These are phyloP conservation scores for Laspeyria flexula DNA, from an alignment of 2,888 invertebrate genomes.

Conservation along the genomic window DNA sequence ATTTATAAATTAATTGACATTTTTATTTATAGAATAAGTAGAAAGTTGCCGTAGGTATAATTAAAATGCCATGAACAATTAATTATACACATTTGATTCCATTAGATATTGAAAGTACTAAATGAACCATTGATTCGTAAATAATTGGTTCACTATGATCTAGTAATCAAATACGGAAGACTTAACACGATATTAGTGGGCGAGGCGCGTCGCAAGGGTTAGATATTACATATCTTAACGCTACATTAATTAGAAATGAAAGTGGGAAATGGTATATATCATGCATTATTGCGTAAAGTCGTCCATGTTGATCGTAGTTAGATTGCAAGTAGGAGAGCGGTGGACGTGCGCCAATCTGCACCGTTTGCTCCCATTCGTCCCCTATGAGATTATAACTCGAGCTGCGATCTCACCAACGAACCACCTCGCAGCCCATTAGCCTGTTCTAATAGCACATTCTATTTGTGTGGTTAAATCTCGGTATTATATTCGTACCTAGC, in stretches of 20 bases:
- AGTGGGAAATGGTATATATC: constrained; percentile 32
- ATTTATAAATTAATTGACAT: too few species aligned
- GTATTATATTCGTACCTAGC: too few species aligned
- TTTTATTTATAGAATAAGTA: too few species aligned
- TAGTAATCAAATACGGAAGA: constrained; percentile 22
- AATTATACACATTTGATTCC: too few species aligned
- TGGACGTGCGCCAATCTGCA: constrained; percentile 43
- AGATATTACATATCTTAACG: constrained; percentile 49
- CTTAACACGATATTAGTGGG: constrained; percentile 13
- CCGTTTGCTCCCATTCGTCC: constrained; percentile 33
- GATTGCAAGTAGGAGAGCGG: constrained; percentile 35
- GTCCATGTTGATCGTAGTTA: constrained; percentile 38
- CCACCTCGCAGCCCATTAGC: neutral
- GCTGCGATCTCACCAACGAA: constrained; percentile 18
- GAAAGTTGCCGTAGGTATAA: too few species aligned
- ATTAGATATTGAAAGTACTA: too few species aligned
- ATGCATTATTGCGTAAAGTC: constrained; percentile 39
- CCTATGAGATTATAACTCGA: constrained; percentile 36
- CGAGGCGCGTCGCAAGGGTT: constrained; percentile 16
- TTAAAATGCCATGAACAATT: too few species aligned
- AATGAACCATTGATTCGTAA: too few species aligned
- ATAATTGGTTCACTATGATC: constrained; percentile 20
- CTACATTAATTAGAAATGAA: constrained; percentile 53
- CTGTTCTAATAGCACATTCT: constrained; percentile 22
- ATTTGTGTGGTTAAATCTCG: constrained; percentile 21